Conservation (phyloP, 2,888 invertebrate species). For the Synergus japonicus region DNA sequence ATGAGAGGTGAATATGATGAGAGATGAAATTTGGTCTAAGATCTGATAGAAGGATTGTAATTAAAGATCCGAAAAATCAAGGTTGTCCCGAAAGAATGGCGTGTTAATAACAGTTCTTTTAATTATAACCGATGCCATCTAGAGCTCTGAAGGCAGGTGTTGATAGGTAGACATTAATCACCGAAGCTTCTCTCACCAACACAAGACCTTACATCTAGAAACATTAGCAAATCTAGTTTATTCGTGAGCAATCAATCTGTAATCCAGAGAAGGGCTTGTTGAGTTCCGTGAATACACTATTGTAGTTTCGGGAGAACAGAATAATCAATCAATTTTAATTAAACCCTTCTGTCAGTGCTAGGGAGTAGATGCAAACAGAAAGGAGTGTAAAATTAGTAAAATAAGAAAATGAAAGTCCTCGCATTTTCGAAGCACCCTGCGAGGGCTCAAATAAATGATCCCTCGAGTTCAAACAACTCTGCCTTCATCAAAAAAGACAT, state of each 20-base stretch:
- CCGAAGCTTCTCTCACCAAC: conserved; percentile 36
- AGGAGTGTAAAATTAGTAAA: conserved; percentile 14
- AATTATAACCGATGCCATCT: conserved; percentile 58
- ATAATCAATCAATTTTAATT: conserved; percentile 37
- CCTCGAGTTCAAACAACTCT: conserved; percentile 4
- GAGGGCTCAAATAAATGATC: conserved; percentile 7
- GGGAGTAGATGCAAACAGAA: neutral
- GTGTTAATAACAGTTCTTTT: conserved; percentile 56
- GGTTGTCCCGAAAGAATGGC: conserved; percentile 46
- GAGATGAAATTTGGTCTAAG: conserved; percentile 33
- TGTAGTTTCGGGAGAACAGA: conserved; percentile 5
- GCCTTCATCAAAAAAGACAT: neutral
- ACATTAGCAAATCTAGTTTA: conserved; percentile 40
- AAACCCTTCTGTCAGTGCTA: conserved; percentile 25
- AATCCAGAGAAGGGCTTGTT: conserved; percentile 14
- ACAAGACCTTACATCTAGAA: conserved; percentile 29
- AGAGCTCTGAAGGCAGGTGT: conserved; percentile 46
- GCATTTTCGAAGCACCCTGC: neutral
- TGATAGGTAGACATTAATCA: conserved; percentile 55
- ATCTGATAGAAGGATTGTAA: conserved; percentile 29
- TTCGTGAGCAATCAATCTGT: conserved; percentile 36
- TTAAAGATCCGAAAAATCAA: conserved; percentile 25
- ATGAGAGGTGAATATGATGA: neutral
- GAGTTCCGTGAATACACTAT: conserved; percentile 32
- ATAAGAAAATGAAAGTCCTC: neutral